Evolutionary conservation across 2,797 vertebrate genomes (phyloP).

Genomic region (Enteromius radiatus): DNA sequence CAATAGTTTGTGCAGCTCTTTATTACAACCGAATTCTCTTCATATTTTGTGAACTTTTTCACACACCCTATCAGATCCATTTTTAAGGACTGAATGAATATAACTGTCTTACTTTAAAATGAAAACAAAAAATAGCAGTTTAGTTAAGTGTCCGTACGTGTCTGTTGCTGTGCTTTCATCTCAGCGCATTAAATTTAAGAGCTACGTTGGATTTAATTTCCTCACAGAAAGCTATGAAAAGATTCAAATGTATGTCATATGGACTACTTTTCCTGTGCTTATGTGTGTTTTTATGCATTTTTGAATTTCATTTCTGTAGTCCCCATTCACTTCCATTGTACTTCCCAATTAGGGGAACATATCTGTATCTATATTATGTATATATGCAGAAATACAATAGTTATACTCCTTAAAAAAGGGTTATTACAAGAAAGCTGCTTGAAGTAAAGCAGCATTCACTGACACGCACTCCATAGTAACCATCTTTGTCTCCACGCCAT

Average conservation of each 20-base stretch:
- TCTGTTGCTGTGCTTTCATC: background rate
- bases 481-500: background rate
- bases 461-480: background rate
- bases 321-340: background rate
- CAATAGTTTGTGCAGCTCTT: background rate
- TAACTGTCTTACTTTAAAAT: background rate
- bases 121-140: background rate
- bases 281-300: background rate
- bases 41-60: background rate
- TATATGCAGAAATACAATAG: background rate
- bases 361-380: background rate
- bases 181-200: background rate
- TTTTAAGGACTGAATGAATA: background rate
- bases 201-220: background rate
- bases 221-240: background rate
- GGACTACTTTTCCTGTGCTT: background rate
- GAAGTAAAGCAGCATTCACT: slow-evolving; percentile 1
- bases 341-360: too few species aligned
- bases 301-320: background rate
- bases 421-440: background rate
- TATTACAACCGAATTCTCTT: background rate
- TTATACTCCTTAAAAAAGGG: background rate
- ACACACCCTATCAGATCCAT: background rate
- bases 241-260: background rate
- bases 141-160: background rate